Conservation (phyloP, 2,797 vertebrate species). For the Hippopotamyrus pictus region DNA sequence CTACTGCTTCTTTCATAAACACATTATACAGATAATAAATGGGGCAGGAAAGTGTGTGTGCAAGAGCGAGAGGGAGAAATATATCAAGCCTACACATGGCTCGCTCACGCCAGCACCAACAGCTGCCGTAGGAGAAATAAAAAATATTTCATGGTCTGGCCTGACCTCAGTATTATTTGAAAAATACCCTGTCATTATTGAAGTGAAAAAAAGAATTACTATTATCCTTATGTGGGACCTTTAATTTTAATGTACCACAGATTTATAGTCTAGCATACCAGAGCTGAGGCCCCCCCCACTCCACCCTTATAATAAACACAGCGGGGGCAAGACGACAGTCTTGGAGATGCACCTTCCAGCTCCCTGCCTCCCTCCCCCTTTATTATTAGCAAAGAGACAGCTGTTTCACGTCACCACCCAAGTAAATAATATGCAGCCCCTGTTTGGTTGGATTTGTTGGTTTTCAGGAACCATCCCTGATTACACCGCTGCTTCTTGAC, state of each 20-base stretch:
- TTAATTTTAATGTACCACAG: constrained; percentile 79
- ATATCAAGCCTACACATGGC: constrained; percentile 53
- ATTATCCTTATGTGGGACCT: constrained; percentile 81
- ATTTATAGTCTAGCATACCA: constrained; percentile 78
- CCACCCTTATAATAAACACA: constrained; percentile 69
- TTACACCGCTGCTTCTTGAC: not conserved
- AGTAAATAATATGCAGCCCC: not conserved
- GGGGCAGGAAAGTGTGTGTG: constrained; percentile 32
- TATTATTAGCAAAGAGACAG: constrained; percentile 3
- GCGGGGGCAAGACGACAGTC: constrained; percentile 55
- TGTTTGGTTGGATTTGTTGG: not conserved
- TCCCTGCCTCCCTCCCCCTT: not conserved
- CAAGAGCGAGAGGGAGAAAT: constrained; percentile 33
- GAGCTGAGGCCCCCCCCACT: constrained; percentile 53
- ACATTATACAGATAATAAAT: constrained; percentile 43
- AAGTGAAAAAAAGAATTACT: constrained; percentile 67
- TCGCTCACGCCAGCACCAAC: constrained; percentile 51
- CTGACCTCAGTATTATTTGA: constrained; percentile 70
- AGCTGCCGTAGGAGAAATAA: constrained; percentile 60
- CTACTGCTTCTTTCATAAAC: constrained; percentile 44
- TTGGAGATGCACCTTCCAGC: constrained; percentile 54
- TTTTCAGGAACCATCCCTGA: not conserved
- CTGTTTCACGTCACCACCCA: not conserved
- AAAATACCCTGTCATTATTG: constrained; percentile 79
- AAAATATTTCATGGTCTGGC: constrained; percentile 68